A percentile compares a stretch with the other conserved stretches of the same genome.
These are phyloP conservation scores for Hestina assimilis DNA, from an alignment of 1,140 invertebrate genomes.

Conservation along the genomic window DNA sequence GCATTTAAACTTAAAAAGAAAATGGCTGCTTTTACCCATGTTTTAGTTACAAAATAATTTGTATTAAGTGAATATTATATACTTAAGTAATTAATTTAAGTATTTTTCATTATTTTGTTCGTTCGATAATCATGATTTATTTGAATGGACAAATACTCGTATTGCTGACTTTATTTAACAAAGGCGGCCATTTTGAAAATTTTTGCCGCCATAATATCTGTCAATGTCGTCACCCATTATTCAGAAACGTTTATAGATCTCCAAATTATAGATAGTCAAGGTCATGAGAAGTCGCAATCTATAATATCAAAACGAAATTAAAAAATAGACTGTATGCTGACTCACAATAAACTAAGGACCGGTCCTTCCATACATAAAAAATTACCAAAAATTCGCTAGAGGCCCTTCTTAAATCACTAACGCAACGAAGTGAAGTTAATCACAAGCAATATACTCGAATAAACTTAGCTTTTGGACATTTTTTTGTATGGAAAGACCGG, in stretches of 20 bases:
- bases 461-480: too few species aligned
- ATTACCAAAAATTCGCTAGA: too few species aligned
- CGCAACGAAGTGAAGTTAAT: too few species aligned
- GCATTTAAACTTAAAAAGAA: background rate
- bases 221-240: background rate
- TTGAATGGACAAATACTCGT: background rate
- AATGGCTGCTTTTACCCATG: background rate
- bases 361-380: too few species aligned
- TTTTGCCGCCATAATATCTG: background rate
- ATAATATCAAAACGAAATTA: background rate
- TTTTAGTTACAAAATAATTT: background rate
- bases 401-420: too few species aligned
- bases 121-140: conserved; percentile 1
- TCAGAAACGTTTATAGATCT: too few species aligned
- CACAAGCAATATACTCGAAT: too few species aligned
- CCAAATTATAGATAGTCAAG: too few species aligned
- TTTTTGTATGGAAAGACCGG: too few species aligned
- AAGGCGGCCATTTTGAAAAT: background rate
- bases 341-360: too few species aligned
- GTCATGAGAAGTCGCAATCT: too few species aligned
- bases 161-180: background rate
- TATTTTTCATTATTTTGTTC: conserved; percentile 8
- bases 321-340: too few species aligned
- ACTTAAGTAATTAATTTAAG: background rate
- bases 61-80: conserved; percentile 13